phyloP scores from a whole-genome alignment of 2,113 vertebrate species.

The Progne subis region DNA sequence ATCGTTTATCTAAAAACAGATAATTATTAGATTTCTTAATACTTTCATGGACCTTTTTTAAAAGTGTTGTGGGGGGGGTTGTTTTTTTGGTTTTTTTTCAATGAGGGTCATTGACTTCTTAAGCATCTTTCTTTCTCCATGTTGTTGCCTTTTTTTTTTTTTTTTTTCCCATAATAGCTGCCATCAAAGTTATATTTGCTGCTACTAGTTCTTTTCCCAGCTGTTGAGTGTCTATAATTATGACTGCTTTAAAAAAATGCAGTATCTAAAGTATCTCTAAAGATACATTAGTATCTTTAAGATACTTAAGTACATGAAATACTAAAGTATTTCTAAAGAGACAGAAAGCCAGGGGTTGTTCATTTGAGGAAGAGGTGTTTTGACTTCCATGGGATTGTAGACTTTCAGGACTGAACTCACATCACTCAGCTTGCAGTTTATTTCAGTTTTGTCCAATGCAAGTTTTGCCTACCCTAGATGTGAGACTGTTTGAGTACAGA shows the following conservation, averaged over 20 bases:
- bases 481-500: not conserved
- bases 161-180: not conserved
- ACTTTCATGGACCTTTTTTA: not conserved
- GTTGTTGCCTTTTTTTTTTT: not conserved
- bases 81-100: not conserved
- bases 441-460: not conserved
- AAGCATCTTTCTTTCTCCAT: slow-evolving; percentile 8
- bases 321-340: not conserved
- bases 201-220: slow-evolving; percentile 27
- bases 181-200: slow-evolving; percentile 29
- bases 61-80: not conserved
- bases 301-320: no score
- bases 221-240: slow-evolving; percentile 53
- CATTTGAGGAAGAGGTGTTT: not conserved
- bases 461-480: not conserved
- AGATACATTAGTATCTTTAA: no score
- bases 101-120: not conserved
- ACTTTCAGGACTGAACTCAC: not conserved
- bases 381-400: not conserved
- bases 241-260: slow-evolving; percentile 17
- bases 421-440: not conserved
- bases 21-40: not conserved
- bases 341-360: not conserved
- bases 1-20: not conserved
- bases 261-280: no score